Base-by-base conservation (phyloP, 2,113 vertebrate genomes). In the Hypanus sabinus region DNA sequence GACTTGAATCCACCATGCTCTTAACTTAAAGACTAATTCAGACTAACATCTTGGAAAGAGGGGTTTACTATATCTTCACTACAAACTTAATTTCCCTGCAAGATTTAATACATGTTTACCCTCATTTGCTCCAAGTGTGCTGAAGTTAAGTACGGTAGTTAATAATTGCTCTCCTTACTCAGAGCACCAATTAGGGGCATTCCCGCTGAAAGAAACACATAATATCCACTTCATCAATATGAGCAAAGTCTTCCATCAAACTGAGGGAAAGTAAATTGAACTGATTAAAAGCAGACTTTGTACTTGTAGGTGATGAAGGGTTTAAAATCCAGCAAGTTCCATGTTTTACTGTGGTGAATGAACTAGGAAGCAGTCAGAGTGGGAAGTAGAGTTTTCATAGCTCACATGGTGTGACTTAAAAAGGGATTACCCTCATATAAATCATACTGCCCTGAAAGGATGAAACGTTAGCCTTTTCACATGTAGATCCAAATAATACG, bases 241-340 rank as follows among this genome's bases (percentile, higher is more conserved):
- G 85, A 65, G 60, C 30, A 20, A 90, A 65, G 60, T 90, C 85
- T 65, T 65, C 85, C 30, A 68, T 65, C 30, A 16, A 90, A 65
- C n/a, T 33, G 7, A 36, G 20, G n/a, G 7, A 33, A 65, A 65
- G 10, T 90, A 90, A 68, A 90, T 90, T 90, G 85, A 62, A 90
- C 60, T 33, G 30, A 90, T 90, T 90, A 90, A 68, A 68, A 7
- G 30, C 60, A 90, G 60, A 90, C 60, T 90, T 90, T 90, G 60
- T 62, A 90, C 60, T 65, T 65, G 85, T 65, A 88, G 30, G 57
- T n/a, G 57, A 65, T 33, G 85, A 68, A 90, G 16, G 62, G 60
- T 90, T 90, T 90, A n/a, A 33, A 90, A 65, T 33, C 62, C 33
- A n/a, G 85, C 20, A 33, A 68, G 60, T 90, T 90, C 12, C 85